A percentile compares a stretch with the other conserved stretches of the same genome.
Evolutionary conservation across 2,888 invertebrate species (phyloP).

Genomic region (Leptura quadrifasciata): DNA sequence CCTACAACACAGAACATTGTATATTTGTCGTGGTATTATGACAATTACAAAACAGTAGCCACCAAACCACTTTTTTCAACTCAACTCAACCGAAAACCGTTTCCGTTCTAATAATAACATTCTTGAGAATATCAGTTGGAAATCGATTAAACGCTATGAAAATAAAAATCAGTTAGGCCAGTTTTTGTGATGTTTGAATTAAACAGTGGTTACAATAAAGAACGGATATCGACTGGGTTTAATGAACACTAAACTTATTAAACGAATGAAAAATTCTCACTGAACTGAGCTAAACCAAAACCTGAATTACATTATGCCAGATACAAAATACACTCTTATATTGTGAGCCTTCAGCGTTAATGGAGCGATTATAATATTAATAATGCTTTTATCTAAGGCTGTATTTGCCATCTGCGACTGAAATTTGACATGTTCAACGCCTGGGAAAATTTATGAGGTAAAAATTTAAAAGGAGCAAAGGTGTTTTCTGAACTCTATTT

Average conservation of each 20-base stretch:
- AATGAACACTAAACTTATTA: slow-evolving; percentile 21
- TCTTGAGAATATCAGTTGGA: slow-evolving; percentile 56
- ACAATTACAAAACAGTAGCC: slow-evolving; percentile 52
- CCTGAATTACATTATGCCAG: slow-evolving; percentile 15
- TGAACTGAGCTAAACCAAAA: slow-evolving; percentile 4
- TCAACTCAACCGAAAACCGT: slow-evolving; percentile 56
- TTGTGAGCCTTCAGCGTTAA: slow-evolving; percentile 9
- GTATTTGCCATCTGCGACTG: neutral
- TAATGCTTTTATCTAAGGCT: neutral
- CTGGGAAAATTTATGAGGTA: neutral
- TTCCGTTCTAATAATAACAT: slow-evolving; percentile 58
- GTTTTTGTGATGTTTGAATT: slow-evolving; percentile 54
- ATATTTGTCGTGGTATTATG: slow-evolving; percentile 29
- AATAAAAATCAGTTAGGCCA: slow-evolving; percentile 55
- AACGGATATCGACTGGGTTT: slow-evolving; percentile 49
- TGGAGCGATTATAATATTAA: neutral
- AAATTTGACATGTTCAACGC: neutral
- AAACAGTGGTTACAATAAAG: slow-evolving; percentile 52
- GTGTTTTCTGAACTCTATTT: too few relatives aligned
- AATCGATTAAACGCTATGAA: slow-evolving; percentile 57
- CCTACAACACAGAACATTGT: slow-evolving; percentile 8
- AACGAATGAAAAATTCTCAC: slow-evolving; percentile 17
- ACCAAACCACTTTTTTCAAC: slow-evolving; percentile 51
- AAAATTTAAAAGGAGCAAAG: too few relatives aligned
- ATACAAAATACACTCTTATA: slow-evolving; percentile 2